These are phyloP conservation scores for Axis porcinus DNA, from an alignment of 2,113 vertebrate species.

Conservation along the genomic window DNA sequence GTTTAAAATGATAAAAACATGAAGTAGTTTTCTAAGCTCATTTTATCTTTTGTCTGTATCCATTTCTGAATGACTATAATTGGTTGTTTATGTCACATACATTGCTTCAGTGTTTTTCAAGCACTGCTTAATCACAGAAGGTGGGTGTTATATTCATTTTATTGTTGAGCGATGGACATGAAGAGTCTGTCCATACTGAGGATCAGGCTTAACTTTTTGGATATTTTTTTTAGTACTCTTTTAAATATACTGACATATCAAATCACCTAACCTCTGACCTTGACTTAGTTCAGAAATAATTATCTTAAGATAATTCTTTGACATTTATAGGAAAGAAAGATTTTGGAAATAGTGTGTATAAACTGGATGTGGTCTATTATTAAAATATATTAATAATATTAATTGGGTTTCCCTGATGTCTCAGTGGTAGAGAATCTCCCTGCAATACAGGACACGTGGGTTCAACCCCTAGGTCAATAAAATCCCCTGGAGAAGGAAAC, in stretches of 20 bases:
- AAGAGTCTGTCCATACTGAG: not conserved
- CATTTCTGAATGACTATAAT: not conserved
- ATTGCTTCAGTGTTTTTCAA: not conserved
- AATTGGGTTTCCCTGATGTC: not conserved
- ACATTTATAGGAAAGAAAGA: not conserved
- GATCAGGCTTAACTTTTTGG: not conserved
- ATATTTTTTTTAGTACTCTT: not conserved
- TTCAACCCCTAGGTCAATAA: not conserved
- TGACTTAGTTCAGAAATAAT: not conserved
- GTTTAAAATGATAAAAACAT: not conserved
- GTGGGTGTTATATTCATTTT: not conserved
- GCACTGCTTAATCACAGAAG: not conserved
- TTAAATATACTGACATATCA: not conserved
- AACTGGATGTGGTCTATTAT: not conserved
- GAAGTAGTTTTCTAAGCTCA: not conserved
- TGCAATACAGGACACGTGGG: not conserved
- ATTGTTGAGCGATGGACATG: not conserved
- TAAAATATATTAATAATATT: not conserved
- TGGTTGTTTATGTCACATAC: not conserved
- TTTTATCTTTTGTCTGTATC: not conserved
- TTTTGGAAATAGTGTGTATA: not conserved
- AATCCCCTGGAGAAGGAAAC: not conserved
- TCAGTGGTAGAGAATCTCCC: not conserved
- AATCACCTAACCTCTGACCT: not conserved
- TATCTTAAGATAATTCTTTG: not conserved